Evolutionary conservation across 2,888 invertebrate species (phyloP), one percentile per base, ranked within the genome.

Genomic region (Platerodrilus igneus): DNA sequence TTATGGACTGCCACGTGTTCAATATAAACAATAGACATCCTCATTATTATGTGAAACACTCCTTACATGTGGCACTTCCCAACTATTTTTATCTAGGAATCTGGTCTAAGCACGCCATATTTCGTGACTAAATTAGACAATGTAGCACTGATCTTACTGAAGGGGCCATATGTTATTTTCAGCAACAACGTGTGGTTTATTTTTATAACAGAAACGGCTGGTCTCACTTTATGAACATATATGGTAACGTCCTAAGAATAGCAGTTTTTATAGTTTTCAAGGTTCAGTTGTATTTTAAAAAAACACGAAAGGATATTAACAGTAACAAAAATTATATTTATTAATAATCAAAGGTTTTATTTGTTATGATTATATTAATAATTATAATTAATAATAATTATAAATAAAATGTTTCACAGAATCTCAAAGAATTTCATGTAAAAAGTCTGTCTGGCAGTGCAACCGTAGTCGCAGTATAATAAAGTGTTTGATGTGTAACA

Each of bases 371-470:
- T 47, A 53, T 54, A 50, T 50, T 42, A 49, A n/a, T n/a, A n/a
- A 50, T 51, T 53, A 52, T 57, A 52, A 54, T 52, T 55, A 57
- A n/a, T n/a, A 21, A 43, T 38, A 34, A 54, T 55, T 55, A 52
- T 53, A 56, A 55, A 53, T 51, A 53, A 45, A 43, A 44, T 50
- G 43, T 44, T 44, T 49, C 41, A 41, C 38, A 49, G 41, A 41
- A 35, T 41, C 39, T 39, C 44, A 26, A 25, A 35, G 27, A 34
- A 33, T 40, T 32, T 31, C 26, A 35, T 42, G 33, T 45, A 39
- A 46, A 50, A 42, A 55, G 55, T 55, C 54, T 55, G 51, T 57
- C 49, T 55, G 56, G 56, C 56, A 57, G 53, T 57, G 52, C 55
- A 52, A 53, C 54, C 50, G 41, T 43, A 34, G 50, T 50, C 48